Evolutionary conservation across 1,140 invertebrate species (phyloP).

Genomic region (Metopolophium dirhodum): DNA sequence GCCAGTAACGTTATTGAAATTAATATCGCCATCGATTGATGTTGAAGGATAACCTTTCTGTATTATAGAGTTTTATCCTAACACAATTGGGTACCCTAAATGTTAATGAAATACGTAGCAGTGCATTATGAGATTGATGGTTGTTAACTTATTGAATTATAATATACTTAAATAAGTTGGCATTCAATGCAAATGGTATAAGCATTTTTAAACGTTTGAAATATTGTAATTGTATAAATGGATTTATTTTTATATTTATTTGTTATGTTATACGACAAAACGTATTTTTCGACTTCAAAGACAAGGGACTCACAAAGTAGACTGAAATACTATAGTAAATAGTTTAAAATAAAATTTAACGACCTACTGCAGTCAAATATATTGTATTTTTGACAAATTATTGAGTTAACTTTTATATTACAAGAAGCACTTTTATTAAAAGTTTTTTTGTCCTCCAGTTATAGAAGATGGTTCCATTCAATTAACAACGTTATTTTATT

Average conservation of each 20-base stretch:
- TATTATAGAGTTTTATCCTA: background rate
- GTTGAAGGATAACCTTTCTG: background rate
- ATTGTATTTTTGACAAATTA: background rate
- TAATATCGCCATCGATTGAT: background rate
- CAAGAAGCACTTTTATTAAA: conserved; percentile 7
- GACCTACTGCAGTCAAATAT: background rate
- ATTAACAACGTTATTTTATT: background rate
- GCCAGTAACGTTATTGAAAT: background rate
- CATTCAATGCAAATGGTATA: background rate
- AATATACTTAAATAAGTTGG: background rate
- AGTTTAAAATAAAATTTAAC: background rate
- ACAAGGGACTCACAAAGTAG: background rate
- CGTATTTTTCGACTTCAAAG: background rate
- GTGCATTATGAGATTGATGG: background rate
- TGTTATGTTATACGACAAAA: background rate
- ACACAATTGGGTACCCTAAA: background rate
- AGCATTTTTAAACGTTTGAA: background rate
- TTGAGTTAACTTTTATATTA: background rate
- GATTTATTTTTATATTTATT: background rate
- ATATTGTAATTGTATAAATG: background rate
- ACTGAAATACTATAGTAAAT: background rate
- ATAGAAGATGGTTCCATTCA: background rate
- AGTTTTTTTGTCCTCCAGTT: background rate
- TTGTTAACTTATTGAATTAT: background rate
- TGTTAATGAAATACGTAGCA: background rate